phyloP scores from a whole-genome alignment of 2,888 invertebrate genomes.

The Ormia ochracea region DNA sequence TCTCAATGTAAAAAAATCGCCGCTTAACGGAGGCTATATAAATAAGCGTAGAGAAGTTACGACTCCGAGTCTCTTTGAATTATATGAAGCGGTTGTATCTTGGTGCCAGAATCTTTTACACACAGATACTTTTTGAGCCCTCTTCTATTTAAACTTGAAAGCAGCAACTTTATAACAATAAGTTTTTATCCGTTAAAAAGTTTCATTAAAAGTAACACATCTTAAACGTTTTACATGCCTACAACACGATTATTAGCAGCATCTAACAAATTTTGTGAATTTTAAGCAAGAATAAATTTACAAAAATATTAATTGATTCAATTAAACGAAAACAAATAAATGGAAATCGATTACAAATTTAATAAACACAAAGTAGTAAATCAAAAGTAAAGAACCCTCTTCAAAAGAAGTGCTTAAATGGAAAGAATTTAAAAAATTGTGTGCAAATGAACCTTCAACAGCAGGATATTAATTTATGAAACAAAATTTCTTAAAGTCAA shows the following conservation, averaged over 20 bases:
- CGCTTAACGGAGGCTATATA: conserved; percentile 77
- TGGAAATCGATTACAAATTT: conserved; percentile 26
- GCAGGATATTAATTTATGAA: background rate
- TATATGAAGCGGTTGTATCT: conserved; percentile 77
- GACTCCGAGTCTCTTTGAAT: conserved; percentile 78
- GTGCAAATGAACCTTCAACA: conserved; percentile 9
- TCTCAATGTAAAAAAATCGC: conserved; percentile 66
- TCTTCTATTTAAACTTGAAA: conserved; percentile 21
- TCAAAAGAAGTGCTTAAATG: background rate
- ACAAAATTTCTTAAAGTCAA: background rate
- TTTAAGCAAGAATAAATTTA: conserved; percentile 3
- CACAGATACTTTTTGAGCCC: conserved; percentile 58
- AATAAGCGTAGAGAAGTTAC: conserved; percentile 77
- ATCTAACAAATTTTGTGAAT: conserved; percentile 27
- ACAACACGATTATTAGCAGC: conserved; percentile 5
- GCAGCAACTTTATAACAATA: background rate
- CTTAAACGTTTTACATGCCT: conserved; percentile 1
- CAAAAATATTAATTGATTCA: conserved; percentile 21
- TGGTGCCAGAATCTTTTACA: conserved; percentile 64
- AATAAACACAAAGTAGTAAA: conserved; percentile 9
- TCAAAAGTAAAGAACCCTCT: background rate
- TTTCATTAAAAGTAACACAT: conserved; percentile 15
- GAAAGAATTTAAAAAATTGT: background rate
- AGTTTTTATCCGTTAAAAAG: conserved; percentile 22
- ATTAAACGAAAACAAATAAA: conserved; percentile 17